Conservation (phyloP, 2,797 vertebrate genomes). For the Tangara arthus region DNA sequence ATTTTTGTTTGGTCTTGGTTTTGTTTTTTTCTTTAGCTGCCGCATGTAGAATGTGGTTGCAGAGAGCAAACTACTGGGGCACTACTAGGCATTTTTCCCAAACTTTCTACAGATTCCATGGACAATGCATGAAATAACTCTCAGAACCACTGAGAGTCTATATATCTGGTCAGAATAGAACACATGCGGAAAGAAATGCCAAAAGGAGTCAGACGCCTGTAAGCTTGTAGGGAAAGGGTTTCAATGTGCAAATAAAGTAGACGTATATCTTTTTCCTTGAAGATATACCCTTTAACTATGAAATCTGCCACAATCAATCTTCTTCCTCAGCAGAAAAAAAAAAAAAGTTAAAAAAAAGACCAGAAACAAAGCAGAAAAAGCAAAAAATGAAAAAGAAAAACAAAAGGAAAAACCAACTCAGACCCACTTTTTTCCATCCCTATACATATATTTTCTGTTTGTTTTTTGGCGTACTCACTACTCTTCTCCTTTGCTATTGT, state of each 20-base stretch:
- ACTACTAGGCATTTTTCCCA: background rate
- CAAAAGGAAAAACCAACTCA: fast-evolving
- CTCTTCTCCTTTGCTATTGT: background rate
- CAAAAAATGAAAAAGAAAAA: background rate
- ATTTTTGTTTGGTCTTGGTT: background rate
- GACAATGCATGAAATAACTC: background rate
- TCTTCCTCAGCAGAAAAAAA: background rate
- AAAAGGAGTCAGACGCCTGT: background rate
- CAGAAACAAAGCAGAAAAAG: background rate
- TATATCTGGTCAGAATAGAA: background rate
- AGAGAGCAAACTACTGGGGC: background rate
- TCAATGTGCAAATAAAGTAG: background rate
- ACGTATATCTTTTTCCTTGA: background rate
- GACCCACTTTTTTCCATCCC: background rate
- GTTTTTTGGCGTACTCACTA: background rate
- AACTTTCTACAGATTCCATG: background rate
- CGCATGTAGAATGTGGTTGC: background rate
- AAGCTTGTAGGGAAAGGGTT: background rate
- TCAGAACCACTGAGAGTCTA: background rate
- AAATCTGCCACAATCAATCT: background rate
- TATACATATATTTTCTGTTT: background rate
- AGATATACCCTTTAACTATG: background rate
- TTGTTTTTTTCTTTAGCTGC: background rate
- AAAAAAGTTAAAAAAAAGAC: background rate
- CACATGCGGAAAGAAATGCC: background rate